Evolutionary conservation across 1,140 invertebrate species (phyloP), one percentile per base, ranked within the genome.

Genomic region (Drosophila neocordata): DNA sequence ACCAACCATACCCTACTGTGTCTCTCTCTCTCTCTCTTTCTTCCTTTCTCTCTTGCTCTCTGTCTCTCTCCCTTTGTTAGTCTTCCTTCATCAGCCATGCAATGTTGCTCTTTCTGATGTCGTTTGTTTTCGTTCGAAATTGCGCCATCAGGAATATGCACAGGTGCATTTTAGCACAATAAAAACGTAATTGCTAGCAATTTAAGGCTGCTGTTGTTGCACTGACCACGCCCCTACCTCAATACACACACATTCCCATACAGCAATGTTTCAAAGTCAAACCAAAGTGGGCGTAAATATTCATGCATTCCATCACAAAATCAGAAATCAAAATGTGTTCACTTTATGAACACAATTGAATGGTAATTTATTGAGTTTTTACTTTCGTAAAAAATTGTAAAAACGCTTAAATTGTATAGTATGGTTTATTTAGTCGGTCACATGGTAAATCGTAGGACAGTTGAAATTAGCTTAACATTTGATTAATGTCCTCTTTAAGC

Each of bases 121-220:
- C 84, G 79, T 89, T 89, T 88, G 80, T 88, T 88, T 89, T 89
- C 83, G 83, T 88, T 89, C 79, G 84, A 88, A 88, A 88, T 88
- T 88, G 83, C 84, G 83, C 83, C 83, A 88, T 88, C 84, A 88
- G 83, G 84, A 88, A 88, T 88, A 89, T 88, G 84, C 84, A 89
- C 83, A 88, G 83, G 84, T 88, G 83, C 83, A 89, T 83, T 87
- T 88, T 89, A 89, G 83, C 83, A 88, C 84, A 88, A 88, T 89
- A 89, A 88, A 88, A 88, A 88, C 83, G 83, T 88, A 88, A 88
- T 88, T 88, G 83, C 84, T 84, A 67, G 69, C 84, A 88, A 88
- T 88, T 88, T 88, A 89, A 88, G 73, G 77, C 84, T 77, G 75
- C 76, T 87, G 71, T 87, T 82, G 72, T 75, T 77, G 71, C 60